Evolutionary conservation across 2,113 vertebrate genomes (phyloP).

Genomic region (Cryptoleucopteryx plumbea): DNA sequence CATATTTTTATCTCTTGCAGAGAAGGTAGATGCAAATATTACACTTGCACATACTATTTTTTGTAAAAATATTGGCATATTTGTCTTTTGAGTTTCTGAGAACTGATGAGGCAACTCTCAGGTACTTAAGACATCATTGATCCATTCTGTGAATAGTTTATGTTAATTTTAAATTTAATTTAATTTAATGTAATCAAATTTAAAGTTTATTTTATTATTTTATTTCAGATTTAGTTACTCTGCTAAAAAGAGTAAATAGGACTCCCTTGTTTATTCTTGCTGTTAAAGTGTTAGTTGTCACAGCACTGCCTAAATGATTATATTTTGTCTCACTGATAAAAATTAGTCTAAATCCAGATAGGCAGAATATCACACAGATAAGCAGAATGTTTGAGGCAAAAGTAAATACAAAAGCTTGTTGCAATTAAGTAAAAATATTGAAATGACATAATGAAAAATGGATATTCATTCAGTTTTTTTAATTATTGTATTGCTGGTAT

Average conservation of each 20-base stretch:
- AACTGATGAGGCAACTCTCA: not conserved
- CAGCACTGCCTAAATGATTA: not conserved
- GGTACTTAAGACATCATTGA: not conserved
- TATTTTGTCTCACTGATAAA: slow-evolving; percentile 22
- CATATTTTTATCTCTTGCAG: not conserved
- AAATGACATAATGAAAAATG: not conserved
- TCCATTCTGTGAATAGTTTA: not conserved
- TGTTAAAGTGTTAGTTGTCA: not conserved
- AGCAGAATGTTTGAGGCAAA: slow-evolving; percentile 13
- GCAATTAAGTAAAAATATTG: slow-evolving; percentile 12
- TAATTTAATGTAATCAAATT: not conserved
- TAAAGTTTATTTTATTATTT: not conserved
- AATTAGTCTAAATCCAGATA: slow-evolving; percentile 7
- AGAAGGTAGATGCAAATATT: not conserved
- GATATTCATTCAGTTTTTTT: slow-evolving; percentile 7
- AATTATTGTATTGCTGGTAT: slow-evolving; percentile 11
- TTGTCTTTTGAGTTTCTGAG: not conserved
- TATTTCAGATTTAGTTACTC: not conserved
- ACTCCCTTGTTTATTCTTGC: not conserved
- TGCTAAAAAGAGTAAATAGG: not conserved
- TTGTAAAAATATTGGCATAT: not conserved
- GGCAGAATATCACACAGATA: slow-evolving; percentile 20
- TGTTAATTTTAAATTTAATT: not conserved
- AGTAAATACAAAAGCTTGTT: slow-evolving; percentile 39
- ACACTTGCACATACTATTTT: not conserved